phyloP scores from a whole-genome alignment of 2,113 vertebrate species.

The Ploceus nigricollis region DNA sequence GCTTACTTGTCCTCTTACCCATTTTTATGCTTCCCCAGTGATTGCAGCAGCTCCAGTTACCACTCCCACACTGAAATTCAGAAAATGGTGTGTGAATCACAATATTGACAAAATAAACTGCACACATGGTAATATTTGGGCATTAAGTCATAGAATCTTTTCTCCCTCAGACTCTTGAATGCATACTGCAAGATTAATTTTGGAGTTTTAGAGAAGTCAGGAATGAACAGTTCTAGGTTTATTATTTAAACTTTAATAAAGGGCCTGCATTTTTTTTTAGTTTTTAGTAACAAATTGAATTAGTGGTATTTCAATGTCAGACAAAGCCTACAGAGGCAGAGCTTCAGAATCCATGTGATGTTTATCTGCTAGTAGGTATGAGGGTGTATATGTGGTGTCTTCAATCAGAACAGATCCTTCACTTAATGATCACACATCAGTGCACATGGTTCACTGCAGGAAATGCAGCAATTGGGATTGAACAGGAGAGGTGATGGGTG shows the following conservation, averaged over 20 bases:
- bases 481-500: background rate
- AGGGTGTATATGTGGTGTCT: background rate
- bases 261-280: background rate
- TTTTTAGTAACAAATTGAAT: background rate
- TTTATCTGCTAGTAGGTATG: background rate
- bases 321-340: background rate
- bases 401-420: background rate
- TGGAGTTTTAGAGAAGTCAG: background rate
- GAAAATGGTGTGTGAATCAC: background rate
- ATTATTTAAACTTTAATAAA: background rate
- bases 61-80: background rate
- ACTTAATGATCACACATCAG: background rate
- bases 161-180: background rate
- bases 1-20: background rate
- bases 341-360: background rate
- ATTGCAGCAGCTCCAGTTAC: background rate
- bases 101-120: constrained; percentile 30
- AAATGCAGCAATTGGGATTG: background rate
- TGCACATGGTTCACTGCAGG: background rate
- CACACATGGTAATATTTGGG: background rate
- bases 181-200: background rate
- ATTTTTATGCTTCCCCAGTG: background rate
- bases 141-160: background rate
- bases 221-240: background rate
- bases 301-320: background rate